Conservation (phyloP, 2,113 vertebrate species). For the Psophia crepitans region DNA sequence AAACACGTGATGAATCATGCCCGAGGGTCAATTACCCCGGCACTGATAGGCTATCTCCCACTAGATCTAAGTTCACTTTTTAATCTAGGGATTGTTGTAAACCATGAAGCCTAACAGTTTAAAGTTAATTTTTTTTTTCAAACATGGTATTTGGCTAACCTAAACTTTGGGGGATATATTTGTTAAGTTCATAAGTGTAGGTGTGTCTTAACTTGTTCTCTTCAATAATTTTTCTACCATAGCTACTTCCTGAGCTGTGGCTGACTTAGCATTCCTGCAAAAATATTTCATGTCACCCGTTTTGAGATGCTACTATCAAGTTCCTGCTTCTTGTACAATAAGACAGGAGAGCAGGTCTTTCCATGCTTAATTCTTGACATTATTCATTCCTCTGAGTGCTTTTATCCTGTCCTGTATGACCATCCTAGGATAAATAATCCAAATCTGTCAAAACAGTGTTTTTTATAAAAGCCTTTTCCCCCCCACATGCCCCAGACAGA, state of each 20-base stretch:
- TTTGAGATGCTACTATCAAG: not conserved
- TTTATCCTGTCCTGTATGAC: not conserved
- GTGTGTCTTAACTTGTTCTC: not conserved
- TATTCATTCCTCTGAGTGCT: not conserved
- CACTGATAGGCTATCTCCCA: not conserved
- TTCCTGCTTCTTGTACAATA: not conserved
- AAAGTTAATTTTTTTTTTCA: not conserved
- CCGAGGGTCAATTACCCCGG: not conserved
- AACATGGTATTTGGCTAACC: not conserved
- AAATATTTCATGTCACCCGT: not conserved
- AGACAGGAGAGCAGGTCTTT: not conserved
- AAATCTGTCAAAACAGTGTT: not conserved
- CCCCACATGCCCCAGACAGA: not conserved
- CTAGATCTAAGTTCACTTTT: not conserved
- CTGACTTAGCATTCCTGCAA: not conserved
- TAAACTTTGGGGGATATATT: not conserved
- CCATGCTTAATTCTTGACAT: not conserved
- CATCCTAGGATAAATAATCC: not conserved
- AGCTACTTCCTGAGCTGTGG: not conserved
- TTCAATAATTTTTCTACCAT: not conserved
- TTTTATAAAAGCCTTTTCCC: not conserved
- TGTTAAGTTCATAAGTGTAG: rapidly evolving
- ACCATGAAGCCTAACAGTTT: not conserved
- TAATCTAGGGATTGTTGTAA: not conserved
- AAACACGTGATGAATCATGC: not conserved